phyloP scores from a whole-genome alignment of 2,888 invertebrate species.

The Melinopterus prodromus region DNA sequence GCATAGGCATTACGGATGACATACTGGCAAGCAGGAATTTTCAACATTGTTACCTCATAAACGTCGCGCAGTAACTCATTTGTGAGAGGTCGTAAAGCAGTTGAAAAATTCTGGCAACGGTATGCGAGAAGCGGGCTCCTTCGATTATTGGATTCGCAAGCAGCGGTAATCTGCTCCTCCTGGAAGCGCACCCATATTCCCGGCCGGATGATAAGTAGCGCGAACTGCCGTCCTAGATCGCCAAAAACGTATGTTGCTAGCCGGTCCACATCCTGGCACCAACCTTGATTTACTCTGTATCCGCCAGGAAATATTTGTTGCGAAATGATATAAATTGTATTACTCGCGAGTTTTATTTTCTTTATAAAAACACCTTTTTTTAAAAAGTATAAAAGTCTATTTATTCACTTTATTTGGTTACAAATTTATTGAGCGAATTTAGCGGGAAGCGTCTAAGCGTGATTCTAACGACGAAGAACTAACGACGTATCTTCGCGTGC shows the following conservation, averaged over 20 bases:
- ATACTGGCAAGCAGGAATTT: not conserved
- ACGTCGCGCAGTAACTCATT: not conserved
- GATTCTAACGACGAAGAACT: no score
- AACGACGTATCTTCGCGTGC: no score
- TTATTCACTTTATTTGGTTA: no score
- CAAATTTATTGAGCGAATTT: no score
- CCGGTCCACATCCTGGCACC: not conserved
- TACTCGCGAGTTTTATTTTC: no score
- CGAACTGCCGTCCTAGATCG: not conserved
- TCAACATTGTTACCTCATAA: constrained; percentile 4
- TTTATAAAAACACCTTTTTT: no score
- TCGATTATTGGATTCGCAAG: not conserved
- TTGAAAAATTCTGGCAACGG: constrained; percentile 4
- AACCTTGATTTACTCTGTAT: not conserved
- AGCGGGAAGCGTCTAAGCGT: no score
- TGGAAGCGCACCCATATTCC: not conserved
- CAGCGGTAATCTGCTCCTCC: not conserved
- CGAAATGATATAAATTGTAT: not conserved
- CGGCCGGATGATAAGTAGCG: not conserved
- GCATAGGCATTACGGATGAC: not conserved
- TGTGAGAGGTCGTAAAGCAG: constrained; percentile 4
- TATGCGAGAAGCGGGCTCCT: not conserved
- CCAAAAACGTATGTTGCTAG: not conserved
- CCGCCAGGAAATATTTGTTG: not conserved
- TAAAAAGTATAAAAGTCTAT: no score